A percentile compares a stretch with the other conserved stretches of the same genome.
These are phyloP conservation scores for Oplegnathus fasciatus DNA, from an alignment of 2,113 vertebrate genomes.

Conservation along the genomic window DNA sequence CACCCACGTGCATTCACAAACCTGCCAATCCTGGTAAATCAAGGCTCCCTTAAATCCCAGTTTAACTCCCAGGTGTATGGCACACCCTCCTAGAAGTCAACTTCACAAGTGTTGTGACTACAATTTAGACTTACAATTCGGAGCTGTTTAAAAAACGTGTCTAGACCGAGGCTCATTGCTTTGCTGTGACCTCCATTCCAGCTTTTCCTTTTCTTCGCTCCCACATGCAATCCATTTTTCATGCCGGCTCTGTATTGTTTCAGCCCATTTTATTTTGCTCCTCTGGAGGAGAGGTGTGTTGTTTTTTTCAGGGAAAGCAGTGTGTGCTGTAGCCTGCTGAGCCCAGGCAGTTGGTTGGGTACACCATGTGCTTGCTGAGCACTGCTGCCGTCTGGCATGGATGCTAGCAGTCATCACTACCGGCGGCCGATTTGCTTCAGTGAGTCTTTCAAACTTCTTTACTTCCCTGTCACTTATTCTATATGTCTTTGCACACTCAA, in stretches of 20 bases:
- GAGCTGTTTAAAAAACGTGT: constrained; percentile 42
- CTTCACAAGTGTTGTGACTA: constrained; percentile 27
- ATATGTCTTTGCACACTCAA: constrained; percentile 8
- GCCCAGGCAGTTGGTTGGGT: constrained; percentile 59
- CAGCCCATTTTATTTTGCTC: constrained; percentile 54
- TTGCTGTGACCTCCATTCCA: constrained; percentile 51
- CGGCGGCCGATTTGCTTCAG: constrained; percentile 34
- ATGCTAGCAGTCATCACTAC: constrained; percentile 37
- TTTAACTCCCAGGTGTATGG: constrained; percentile 18
- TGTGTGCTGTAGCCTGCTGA: constrained; percentile 61
- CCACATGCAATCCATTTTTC: constrained; percentile 58
- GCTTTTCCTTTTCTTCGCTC: constrained; percentile 30
- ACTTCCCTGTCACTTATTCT: constrained; percentile 14
- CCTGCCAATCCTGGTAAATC: constrained; percentile 38
- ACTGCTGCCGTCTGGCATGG: constrained; percentile 59
- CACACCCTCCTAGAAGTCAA: constrained; percentile 4
- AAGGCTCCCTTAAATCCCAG: constrained; percentile 36
- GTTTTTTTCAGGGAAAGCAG: constrained; percentile 42
- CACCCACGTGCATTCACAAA: constrained; percentile 30
- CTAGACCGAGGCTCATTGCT: constrained; percentile 24
- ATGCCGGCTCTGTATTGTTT: constrained; percentile 58
- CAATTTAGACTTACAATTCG: constrained; percentile 16
- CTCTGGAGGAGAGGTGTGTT: constrained; percentile 47
- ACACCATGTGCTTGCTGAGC: constrained; percentile 64
- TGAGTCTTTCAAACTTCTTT: constrained; percentile 36